Evolutionary conservation across 2,888 invertebrate genomes (phyloP), one percentile per base, ranked within the genome.

Genomic region (Sussaba pulchella): DNA sequence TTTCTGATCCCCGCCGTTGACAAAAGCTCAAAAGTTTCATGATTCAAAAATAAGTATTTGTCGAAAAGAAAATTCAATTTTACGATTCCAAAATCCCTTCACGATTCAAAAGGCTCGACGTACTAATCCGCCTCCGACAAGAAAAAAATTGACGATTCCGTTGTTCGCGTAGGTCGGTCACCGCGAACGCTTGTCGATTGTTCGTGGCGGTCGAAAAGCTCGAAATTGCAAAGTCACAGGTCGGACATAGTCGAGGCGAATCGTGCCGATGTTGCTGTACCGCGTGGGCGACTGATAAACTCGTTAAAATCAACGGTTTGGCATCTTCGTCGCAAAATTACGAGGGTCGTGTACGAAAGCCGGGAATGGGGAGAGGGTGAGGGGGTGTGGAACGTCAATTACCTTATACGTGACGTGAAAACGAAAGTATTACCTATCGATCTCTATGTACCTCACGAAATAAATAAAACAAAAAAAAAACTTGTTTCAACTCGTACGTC

Each of bases 351-450:
- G 14, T 2, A 12, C 3, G 6, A 5, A 24, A 6, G 39, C 1
- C 39, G 39, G 1, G 6, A n/a, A n/a, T n/a, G 39, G 39, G 6
- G 12, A 59, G 59, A 21, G 52, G 14, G 50, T 17, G 43, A 36
- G 26, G 61, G 36, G 10, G 19, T 9, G 52, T 31, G 24, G 52
- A 66, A 74, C 66, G 66, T 78, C 77, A 78, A 81, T 78, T 81
- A 78, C 77, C 64, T 8, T 43, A 74, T 74, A 78, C 81, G 81
- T 78, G 81, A 78, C 73, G 61, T 4, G 81, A 74, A 81, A 78
- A 41, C 81, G 77, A 71, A 78, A 54, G 52, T 26, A 76, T 64
- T 54, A 61, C 47, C 21, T 43, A 76, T 41, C 80, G 54, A 14
- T 19, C 26, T 64, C 57, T 57, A 24, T 24, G 9, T 43, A 41